Base-by-base conservation (phyloP, 2,113 vertebrate genomes). In the Puntigrus tetrazona region DNA sequence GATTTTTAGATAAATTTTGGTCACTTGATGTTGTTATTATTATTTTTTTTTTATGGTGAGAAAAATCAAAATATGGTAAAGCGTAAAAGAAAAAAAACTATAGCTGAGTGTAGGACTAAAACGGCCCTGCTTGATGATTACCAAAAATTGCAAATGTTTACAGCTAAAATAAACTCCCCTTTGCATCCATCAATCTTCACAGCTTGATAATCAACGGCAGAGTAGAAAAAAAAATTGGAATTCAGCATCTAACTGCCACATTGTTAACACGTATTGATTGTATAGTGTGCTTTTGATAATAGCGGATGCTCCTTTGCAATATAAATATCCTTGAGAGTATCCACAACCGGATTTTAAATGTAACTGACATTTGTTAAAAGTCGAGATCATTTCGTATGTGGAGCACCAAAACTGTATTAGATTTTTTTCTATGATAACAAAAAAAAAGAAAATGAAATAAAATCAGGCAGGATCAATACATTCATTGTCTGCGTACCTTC, bases 401-500 rank as follows among this genome's bases (percentile, higher is more conserved):
- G 25, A 7, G 74, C 29, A 4, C 57, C n/a, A 4, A 61, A 16
- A 27, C n/a, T n/a, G 5, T 67, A 36, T 2, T 75, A 27, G 61
- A 78, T 50, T 11, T 67, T n/a, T 36, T 36, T 57, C 20, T 57
- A 2, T 16, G 9, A n/a, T 57, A 57, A 57, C 9, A 57, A 57
- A n/a, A 57, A 0, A 57, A n/a, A 20, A 50, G 8, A 55, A 8
- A 55, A 8, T 20, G 22, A 55, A 65, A 8, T 20, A 55, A 55
- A 65, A 91, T 90, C 76, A 93, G 89, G 89, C 90, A 92, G 89
- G 89, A 92, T 88, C 67, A 85, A 92, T 95, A 94, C 94, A 94
- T 94, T 94, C 94, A 93, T 91, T 86, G 87, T 92, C 91, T 93
- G 92, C 92, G 87, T 90, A 86, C 89, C 90, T 85, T 87, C 90